Evolutionary conservation across 1,140 invertebrate genomes (phyloP), one percentile per base, ranked within the genome.

Genomic region (Sycophaga agraensis): DNA sequence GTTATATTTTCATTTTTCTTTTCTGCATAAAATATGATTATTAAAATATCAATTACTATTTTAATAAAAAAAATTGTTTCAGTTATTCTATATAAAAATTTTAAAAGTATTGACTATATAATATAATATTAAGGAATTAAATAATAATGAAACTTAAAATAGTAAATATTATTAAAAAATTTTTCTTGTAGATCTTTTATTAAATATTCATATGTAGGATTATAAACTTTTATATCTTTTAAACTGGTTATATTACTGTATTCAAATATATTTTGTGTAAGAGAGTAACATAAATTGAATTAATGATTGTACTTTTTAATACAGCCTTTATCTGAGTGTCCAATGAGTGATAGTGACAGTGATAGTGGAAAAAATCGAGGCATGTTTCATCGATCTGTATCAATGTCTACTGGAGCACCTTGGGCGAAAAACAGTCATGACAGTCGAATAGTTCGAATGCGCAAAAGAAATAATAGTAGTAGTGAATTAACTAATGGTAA

Each of bases 401-500:
- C 87, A 12, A 88, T 88, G 80, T 85, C 84, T 11, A 85, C 84
- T 2, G 83, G 85, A 22, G 79, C 83, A 31, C 82, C 85, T 26
- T 87, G 84, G 86, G 81, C 81, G 12, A 84, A 82, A 69, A 82
- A 83, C 63, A 85, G 83, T 43, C 82, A 81, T 31, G 86, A 86
- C 59, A 84, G 85, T 3, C 74, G 85, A 63, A 75, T 87, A 1
- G 84, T 88, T 26, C 85, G 87, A 82, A 82, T 85, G 67, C 76
- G 88, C 21, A 86, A 88, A 70, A 78, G 88, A 46, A 91, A 90
- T 70, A 89, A 88, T 69, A 90, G 88, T 72, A 88, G 87, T 66
- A 86, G 87, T 50, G 86, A 87, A 77, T 82, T 86, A 61, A 75
- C 71, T 37, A 84, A 78, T 72, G 87, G 85, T 87, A 72, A 59